Percentiles rank a stretch among this genome's conserved stretches.
These are phyloP conservation scores for Lepetodrilus schrolli DNA, from an alignment of 2,888 invertebrate species.

Conservation along the genomic window DNA sequence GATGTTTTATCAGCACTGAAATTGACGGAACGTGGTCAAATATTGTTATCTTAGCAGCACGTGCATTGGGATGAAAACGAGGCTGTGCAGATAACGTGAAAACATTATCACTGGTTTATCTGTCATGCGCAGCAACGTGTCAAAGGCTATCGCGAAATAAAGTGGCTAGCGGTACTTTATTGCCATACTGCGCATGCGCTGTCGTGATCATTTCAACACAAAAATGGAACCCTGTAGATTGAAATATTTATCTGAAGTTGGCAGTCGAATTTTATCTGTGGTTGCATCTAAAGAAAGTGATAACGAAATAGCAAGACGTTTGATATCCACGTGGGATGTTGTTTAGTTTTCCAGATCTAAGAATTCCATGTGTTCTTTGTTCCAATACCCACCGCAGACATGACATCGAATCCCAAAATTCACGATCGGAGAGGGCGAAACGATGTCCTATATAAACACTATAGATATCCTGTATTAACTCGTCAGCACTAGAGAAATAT, in stretches of 20 bases:
- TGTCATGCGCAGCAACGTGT: constrained; percentile 17
- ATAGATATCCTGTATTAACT: too few relatives aligned
- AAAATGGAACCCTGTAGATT: constrained; percentile 19
- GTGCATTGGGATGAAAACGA: constrained; percentile 12
- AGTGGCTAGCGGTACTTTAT: not conserved
- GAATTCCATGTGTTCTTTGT: too few relatives aligned
- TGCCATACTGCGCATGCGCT: not conserved
- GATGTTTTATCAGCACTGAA: constrained; percentile 15
- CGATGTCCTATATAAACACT: too few relatives aligned
- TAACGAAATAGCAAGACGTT: not conserved
- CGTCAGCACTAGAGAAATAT: too few relatives aligned
- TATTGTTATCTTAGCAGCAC: constrained; percentile 19
- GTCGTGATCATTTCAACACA: constrained; percentile 3
- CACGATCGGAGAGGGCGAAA: too few relatives aligned
- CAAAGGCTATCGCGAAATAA: not conserved
- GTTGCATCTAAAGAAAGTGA: not conserved
- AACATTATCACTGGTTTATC: constrained; percentile 1
- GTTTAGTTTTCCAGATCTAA: not conserved
- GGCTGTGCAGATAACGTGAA: not conserved
- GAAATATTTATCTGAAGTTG: not conserved
- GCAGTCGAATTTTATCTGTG: not conserved
- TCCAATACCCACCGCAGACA: too few relatives aligned
- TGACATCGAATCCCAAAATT: too few relatives aligned
- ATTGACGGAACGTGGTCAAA: constrained; percentile 18
- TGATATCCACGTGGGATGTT: too few relatives aligned